Conservation (phyloP, 2,888 invertebrate genomes). For the Calameuta idolon region DNA sequence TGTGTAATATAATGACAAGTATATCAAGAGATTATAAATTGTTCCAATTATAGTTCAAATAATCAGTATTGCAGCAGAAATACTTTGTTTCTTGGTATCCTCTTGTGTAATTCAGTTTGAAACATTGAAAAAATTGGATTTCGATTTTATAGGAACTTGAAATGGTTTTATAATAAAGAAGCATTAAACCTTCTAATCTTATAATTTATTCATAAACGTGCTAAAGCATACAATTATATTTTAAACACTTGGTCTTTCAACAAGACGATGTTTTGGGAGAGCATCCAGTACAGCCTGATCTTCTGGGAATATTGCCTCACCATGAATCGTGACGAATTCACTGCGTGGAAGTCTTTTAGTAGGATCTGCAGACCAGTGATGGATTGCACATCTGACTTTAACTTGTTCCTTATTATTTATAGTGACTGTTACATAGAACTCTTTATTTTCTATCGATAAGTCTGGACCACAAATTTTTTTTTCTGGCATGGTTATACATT, state of each 20-base stretch:
- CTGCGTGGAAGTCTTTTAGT: slow-evolving; percentile 72
- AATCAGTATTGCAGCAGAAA: background rate
- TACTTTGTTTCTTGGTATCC: background rate
- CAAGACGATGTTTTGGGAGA: slow-evolving; percentile 40
- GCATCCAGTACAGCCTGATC: slow-evolving; percentile 64
- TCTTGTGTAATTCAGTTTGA: background rate
- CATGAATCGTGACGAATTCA: slow-evolving; percentile 70
- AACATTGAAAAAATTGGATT: background rate
- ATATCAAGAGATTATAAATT: background rate
- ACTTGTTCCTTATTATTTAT: slow-evolving; percentile 81
- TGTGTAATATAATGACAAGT: background rate
- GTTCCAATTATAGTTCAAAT: background rate
- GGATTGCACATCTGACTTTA: slow-evolving; percentile 80
- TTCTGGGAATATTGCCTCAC: slow-evolving; percentile 73
- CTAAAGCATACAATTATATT: background rate
- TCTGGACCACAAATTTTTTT: slow-evolving; percentile 85
- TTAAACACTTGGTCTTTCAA: background rate
- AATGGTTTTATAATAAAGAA: slow-evolving; percentile 8
- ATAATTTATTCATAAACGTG: background rate
- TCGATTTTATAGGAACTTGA: background rate
- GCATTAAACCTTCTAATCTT: slow-evolving; percentile 2
- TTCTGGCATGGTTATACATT: slow-evolving; percentile 81
- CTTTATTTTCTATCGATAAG: slow-evolving; percentile 80
- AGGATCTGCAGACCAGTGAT: slow-evolving; percentile 80
- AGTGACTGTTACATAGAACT: slow-evolving; percentile 83